phyloP scores from a whole-genome alignment of 2,797 vertebrate genomes.

The Characodon lateralis region DNA sequence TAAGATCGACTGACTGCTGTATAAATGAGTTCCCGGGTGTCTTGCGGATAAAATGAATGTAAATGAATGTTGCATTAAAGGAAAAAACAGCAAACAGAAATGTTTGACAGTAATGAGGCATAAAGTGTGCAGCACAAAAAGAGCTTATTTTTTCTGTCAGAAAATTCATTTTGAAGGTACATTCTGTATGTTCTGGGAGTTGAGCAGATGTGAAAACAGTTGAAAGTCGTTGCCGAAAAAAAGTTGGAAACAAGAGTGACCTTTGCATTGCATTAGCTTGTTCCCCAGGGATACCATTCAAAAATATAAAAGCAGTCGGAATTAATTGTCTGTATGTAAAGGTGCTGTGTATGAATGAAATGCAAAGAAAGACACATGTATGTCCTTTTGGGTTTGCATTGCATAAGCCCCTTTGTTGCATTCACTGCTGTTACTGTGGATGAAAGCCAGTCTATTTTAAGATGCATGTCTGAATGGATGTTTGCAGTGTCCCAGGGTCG shows the following conservation, averaged over 20 bases:
- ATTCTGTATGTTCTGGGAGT: constrained; percentile 34
- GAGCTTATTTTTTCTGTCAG: constrained; percentile 41
- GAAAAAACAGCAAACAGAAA: constrained; percentile 11
- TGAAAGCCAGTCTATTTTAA: constrained; percentile 36
- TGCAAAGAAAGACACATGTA: constrained; percentile 7
- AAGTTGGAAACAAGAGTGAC: constrained; percentile 31
- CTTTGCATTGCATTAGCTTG: constrained; percentile 51
- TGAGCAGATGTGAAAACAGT: constrained; percentile 52
- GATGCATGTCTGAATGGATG: constrained; percentile 29
- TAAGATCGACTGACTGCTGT: background rate
- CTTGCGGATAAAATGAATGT: background rate
- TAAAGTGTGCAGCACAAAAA: constrained; percentile 33
- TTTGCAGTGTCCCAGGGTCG: constrained; percentile 9
- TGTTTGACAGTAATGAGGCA: constrained; percentile 15
- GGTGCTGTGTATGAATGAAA: background rate
- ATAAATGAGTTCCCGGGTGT: constrained; percentile 5
- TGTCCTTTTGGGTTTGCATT: background rate
- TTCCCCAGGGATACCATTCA: constrained; percentile 51
- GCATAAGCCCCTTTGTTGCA: background rate
- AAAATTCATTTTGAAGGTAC: constrained; percentile 37
- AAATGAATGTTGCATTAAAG: constrained; percentile 14
- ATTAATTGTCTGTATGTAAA: constrained; percentile 19
- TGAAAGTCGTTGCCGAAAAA: constrained; percentile 1
- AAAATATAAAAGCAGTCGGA: constrained; percentile 35
- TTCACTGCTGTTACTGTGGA: background rate